A percentile compares a stretch with the other conserved stretches of the same genome.
Conservation (phyloP, 2,113 vertebrate genomes). For the Tachysurus vachellii region DNA sequence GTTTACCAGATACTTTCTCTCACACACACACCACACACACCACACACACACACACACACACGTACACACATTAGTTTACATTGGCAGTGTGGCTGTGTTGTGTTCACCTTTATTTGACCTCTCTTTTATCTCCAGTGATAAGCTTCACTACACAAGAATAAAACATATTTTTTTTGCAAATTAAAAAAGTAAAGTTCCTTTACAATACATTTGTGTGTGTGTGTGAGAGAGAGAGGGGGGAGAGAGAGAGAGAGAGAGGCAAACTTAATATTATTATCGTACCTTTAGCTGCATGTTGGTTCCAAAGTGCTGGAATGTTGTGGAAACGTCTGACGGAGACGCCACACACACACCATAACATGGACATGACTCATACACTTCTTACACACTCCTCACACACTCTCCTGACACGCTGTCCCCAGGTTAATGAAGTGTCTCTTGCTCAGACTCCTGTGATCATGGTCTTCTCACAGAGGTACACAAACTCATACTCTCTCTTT, state of each 20-base stretch:
- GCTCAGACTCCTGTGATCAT: not conserved
- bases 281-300: constrained; percentile 25
- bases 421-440: not conserved
- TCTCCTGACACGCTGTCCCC: constrained; percentile 28
- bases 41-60: not conserved
- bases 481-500: not conserved
- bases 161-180: not conserved
- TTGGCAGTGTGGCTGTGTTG: constrained; percentile 22
- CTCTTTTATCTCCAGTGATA: constrained; percentile 27
- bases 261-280: not conserved
- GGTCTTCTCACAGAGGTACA: not conserved
- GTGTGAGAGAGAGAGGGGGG: not conserved
- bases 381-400: constrained; percentile 45
- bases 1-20: no score
- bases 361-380: constrained; percentile 69
- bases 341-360: constrained; percentile 59
- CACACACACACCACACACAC: not conserved
- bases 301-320: constrained; percentile 62
- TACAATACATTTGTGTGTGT: not conserved
- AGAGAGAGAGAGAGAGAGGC: no score
- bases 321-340: constrained; percentile 70
- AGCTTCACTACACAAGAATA: not conserved
- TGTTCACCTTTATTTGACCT: constrained; percentile 77
- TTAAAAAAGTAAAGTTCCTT: constrained; percentile 46
- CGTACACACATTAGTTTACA: not conserved